Base-by-base conservation (phyloP, 2,113 vertebrate genomes). In the Sinocyclocheilus anophthalmus region DNA sequence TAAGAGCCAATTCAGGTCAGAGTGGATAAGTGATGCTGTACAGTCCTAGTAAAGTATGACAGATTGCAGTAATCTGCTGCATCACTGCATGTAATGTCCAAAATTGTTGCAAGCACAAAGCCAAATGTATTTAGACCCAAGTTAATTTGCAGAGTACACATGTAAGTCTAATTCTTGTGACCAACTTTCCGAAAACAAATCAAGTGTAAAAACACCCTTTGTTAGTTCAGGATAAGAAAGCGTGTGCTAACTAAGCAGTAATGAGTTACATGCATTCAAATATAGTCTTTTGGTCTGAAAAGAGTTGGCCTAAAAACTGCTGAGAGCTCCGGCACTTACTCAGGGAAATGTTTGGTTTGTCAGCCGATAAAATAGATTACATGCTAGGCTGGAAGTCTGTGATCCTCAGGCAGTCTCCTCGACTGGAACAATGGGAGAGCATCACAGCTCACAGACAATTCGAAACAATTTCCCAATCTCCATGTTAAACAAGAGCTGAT, bases 341-440 rank as follows among this genome's bases (percentile, higher is more conserved):
- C 39, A 37, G 45, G 26, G 84, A 87, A 84, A 24, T 73, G 39
- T 57, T 73, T 33, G 20, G 76, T 59, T 84, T 85, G 65, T 77
- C 85, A 73, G 65, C 63, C 81, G 26, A 79, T 85, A 84, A 82
- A 85, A 48, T 48, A 59, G 83, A 89, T 89, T 82, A 82, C 78
- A 73, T 42, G 53, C 85, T 76, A 22, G 82, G 48, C 72, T 77
- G 76, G 20, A 79, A 72, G 76, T 70, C 80, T 81, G 33, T 45
- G 39, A 61, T 81, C 81, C 22, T 61, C 39, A 80, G 81, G 48
- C 84, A 84, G 30, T 77, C 26, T 80, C 84, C 33, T 59, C 55
- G 16, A 61, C 73, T 42, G 69, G 67, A 87, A 79, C 67, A 85
- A 79, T 83, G 81, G 30, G 18, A 69, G 18, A 69, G 65, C 3